Conservation (phyloP, 2,797 vertebrate species). For the Pitangus sulphuratus region DNA sequence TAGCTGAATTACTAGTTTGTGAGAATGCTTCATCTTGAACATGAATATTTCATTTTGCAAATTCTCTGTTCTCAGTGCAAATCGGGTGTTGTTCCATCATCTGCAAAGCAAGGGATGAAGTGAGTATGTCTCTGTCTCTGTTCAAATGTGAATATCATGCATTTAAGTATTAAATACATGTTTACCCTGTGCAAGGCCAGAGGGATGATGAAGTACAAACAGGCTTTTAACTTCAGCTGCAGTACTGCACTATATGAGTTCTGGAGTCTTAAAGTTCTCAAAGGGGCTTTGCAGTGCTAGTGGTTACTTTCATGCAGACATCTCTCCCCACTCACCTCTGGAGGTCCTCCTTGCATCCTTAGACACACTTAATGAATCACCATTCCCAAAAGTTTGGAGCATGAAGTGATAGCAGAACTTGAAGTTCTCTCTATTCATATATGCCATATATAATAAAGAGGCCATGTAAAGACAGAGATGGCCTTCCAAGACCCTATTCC, state of each 20-base stretch:
- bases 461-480: neutral
- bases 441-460: neutral
- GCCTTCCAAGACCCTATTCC: neutral
- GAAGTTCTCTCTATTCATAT: neutral
- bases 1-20: neutral
- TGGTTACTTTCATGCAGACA: neutral
- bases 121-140: neutral
- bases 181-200: neutral
- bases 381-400: neutral
- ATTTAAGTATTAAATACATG: neutral
- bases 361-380: neutral
- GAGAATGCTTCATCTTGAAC: neutral
- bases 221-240: neutral
- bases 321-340: neutral
- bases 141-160: fast-evolving
- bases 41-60: neutral
- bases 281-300: neutral
- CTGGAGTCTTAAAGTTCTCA: neutral
- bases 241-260: neutral
- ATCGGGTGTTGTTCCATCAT: neutral
- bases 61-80: neutral
- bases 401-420: neutral
- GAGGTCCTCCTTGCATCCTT: fast-evolving
- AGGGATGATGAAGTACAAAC: neutral
- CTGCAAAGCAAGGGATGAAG: neutral